Evolutionary conservation across 2,113 vertebrate genomes (phyloP).

Genomic region (Agapornis roseicollis): DNA sequence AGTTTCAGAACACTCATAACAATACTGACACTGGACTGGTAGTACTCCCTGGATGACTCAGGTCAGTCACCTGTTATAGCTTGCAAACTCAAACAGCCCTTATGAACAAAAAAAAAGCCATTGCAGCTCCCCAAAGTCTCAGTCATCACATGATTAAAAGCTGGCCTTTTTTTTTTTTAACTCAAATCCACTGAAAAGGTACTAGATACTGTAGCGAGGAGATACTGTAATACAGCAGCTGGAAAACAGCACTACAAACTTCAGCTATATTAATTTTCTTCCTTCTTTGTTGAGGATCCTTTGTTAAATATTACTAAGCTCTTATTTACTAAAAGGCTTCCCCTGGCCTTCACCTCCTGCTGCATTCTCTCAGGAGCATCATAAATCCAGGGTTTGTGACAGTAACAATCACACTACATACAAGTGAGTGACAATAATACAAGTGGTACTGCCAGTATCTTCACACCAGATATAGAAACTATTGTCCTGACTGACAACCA

Average conservation of each 20-base stretch:
- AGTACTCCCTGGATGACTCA: neutral
- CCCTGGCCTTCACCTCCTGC: neutral
- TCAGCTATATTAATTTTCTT: neutral
- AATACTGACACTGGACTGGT: neutral
- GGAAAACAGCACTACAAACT: neutral
- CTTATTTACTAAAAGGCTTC: neutral
- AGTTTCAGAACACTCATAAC: neutral
- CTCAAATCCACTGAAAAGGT: neutral
- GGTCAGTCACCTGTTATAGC: neutral
- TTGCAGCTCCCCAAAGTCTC: neutral
- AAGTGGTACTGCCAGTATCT: neutral
- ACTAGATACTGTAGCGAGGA: neutral
- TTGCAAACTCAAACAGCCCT: neutral
- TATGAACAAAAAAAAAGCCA: neutral
- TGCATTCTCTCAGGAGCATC: neutral
- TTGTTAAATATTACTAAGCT: neutral
- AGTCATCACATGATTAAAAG: neutral
- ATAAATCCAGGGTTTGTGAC: neutral
- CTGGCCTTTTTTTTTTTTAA: rapidly evolving
- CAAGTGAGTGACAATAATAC: neutral
- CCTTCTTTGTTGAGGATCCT: neutral
- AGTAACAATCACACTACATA: neutral
- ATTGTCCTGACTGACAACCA: neutral
- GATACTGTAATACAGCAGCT: neutral
- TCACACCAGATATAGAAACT: neutral